Evolutionary conservation across 2,888 invertebrate species (phyloP), one percentile per base, ranked within the genome.

Genomic region (Scaptomyza reducta): DNA sequence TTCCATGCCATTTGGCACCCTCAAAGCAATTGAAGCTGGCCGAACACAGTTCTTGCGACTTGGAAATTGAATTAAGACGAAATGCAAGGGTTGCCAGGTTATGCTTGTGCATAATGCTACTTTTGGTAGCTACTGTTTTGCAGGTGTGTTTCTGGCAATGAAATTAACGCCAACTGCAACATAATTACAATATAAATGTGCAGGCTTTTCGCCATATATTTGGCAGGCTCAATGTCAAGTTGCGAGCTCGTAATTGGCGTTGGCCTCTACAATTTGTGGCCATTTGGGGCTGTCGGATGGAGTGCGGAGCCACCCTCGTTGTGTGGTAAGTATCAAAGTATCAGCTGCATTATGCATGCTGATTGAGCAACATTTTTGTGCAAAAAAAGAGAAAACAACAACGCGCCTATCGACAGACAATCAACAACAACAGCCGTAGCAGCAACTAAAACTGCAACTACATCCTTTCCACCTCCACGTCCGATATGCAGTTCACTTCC

Each of bases 381-480:
- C 88, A 82, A 82, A n/a, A n/a, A n/a, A n/a, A n/a, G 87, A 82
- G 74, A 87, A 87, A 88, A 88, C 87, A 87, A 86, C 86, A 87
- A 87, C 80, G 77, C 70, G 80, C 83, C 88, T 82, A 87, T 82
- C 82, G 82, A 76, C 75, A 70, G 75, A 76, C 75, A 78, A 76
- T 76, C 79, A 77, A 65, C 79, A 61, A 53, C 60, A 64, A 59
- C 79, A 80, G 79, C 84, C 78, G 81, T 85, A 88, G 14, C 40
- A 49, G 46, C 56, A 75, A 53, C 56, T 22, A 22, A 22, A 68
- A 57, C 58, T 68, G 61, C 83, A 80, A 76, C 84, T 82, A 87
- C 85, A 88, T 85, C 89, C 85, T 84, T 84, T 85, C 84, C 84
- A 88, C 84, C 84, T 84, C 87, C 88, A 85, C 89, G 82, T 82